Evolutionary conservation across 30 jellyfish, hydroid and myxozoan species (phyloP).

Genomic region (Aurelia sp.): DNA sequence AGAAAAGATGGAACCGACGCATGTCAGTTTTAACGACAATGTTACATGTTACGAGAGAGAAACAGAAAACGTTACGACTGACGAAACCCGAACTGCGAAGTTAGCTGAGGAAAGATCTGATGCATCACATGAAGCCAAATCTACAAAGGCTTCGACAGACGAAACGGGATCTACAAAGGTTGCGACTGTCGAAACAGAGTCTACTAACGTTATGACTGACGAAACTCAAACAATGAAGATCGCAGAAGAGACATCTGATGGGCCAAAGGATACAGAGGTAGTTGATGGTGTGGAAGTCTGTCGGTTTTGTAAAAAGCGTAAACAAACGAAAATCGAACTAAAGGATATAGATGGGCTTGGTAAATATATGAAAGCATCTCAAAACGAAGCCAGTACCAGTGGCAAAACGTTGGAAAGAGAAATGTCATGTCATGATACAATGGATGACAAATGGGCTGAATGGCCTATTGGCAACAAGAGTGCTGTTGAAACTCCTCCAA

Average conservation of each 20-base stretch:
- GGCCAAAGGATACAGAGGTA: background rate
- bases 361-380: background rate
- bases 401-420: too few relatives aligned
- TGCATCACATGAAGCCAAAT: too few relatives aligned
- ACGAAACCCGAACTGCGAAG: too few relatives aligned
- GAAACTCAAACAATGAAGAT: background rate
- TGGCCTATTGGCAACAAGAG: conserved; percentile 31
- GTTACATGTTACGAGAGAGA: background rate
- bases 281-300: conserved; percentile 8
- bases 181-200: too few relatives aligned
- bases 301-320: conserved; percentile 41
- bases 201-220: background rate
- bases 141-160: too few relatives aligned
- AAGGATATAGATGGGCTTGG: conserved; percentile 16
- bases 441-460: background rate
- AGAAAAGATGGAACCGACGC: background rate
- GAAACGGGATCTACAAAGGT: too few relatives aligned
- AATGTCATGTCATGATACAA: background rate
- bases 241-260: background rate
- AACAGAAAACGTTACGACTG: background rate
- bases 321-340: background rate
- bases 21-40: conserved; percentile 16
- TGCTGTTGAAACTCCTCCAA: conserved; percentile 2
- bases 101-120: too few relatives aligned
- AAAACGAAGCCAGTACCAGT: background rate